Evolutionary conservation across 1,140 invertebrate species (phyloP), one percentile per base, ranked within the genome.

Genomic region (Drosophila rhopaloa): DNA sequence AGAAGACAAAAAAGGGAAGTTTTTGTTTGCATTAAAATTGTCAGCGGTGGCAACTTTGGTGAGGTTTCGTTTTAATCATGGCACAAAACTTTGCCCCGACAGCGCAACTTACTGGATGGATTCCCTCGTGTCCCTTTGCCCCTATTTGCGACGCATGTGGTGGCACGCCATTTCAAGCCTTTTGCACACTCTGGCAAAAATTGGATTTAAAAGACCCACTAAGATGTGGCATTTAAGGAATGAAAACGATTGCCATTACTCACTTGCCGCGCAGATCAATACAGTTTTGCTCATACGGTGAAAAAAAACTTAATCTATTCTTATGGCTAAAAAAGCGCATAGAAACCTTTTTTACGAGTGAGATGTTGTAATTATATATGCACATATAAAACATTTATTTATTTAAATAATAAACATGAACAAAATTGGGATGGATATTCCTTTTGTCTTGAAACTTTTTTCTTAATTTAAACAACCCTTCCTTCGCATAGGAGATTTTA

Each of bases 21-120:
- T 71, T 71, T 71, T 71, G 67, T 71, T 81, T 70, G 83, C 48
- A 88, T 86, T 88, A 82, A 83, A 76, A 79, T 61, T 88, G 82
- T 86, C 82, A 86, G 83, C 79, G 67, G 32, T 24, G 67, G 65
- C 65, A 63, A 80, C 43, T 80, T 79, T 73, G 76, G 54, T 50
- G 76, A 62, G 80, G 71, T 65, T 58, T 71, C 65, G 41, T 65
- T 84, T 83, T 85, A 81, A 84, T 76, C 79, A 82, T 75, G 74
- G 67, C 79, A 56, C 67, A 71, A 78, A 79, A 76, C 35, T 80
- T 84, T 74, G 65, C 29, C 50, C 51, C 29, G 29, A 48, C 67
- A 70, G 51, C 51, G 29, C n/a, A 71, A 71, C 67, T 51, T 35
- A 16, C 48, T 51, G 48, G 29, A n/a, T 35, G 5, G 48, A 14